Percentiles rank a stretch among this genome's conserved stretches.
Evolutionary conservation across 2,797 vertebrate species (phyloP).

Genomic region (Aulostomus chinensis): DNA sequence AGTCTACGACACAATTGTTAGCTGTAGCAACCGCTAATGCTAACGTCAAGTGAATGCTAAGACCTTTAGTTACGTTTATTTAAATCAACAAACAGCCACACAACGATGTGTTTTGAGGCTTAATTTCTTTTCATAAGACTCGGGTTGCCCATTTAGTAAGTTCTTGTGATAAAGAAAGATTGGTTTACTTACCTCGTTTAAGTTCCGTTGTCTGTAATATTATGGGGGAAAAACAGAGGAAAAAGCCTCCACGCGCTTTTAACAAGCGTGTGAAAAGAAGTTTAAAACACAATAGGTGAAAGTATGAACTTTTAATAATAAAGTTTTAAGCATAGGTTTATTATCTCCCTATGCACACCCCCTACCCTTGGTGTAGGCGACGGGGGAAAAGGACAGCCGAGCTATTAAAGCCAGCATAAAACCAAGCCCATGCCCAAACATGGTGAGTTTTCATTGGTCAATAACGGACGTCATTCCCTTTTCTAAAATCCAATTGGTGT

Average conservation of each 20-base stretch:
- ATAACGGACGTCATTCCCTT: not conserved
- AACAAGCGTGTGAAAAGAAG: slow-evolving; percentile 29
- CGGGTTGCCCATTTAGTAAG: too few species aligned
- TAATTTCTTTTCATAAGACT: too few species aligned
- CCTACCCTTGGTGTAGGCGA: slow-evolving; percentile 82
- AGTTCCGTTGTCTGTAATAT: slow-evolving; percentile 31
- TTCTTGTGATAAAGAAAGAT: not conserved
- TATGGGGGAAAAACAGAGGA: slow-evolving; percentile 2
- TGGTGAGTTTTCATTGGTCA: slow-evolving; percentile 62
- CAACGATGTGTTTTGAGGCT: not conserved
- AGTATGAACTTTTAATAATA: slow-evolving; percentile 64
- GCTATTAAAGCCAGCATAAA: slow-evolving; percentile 51
- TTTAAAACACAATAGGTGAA: slow-evolving; percentile 46
- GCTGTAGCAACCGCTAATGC: slow-evolving; percentile 33
- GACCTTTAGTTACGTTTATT: not conserved
- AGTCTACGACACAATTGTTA: not conserved
- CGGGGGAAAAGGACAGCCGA: slow-evolving; percentile 38
- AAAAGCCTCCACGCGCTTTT: slow-evolving; percentile 13
- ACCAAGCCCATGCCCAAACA: slow-evolving; percentile 46
- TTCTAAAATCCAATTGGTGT: slow-evolving; percentile 50
- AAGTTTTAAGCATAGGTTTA: slow-evolving; percentile 77
- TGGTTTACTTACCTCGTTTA: slow-evolving; percentile 61
- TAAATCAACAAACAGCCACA: accelerated
- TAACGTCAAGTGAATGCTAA: not conserved
- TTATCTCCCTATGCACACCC: slow-evolving; percentile 78